Percentiles rank a stretch among this genome's conserved stretches.
These are phyloP conservation scores for Paramormyrops hopkinsi DNA, from an alignment of 2,797 vertebrate species.

Conservation along the genomic window DNA sequence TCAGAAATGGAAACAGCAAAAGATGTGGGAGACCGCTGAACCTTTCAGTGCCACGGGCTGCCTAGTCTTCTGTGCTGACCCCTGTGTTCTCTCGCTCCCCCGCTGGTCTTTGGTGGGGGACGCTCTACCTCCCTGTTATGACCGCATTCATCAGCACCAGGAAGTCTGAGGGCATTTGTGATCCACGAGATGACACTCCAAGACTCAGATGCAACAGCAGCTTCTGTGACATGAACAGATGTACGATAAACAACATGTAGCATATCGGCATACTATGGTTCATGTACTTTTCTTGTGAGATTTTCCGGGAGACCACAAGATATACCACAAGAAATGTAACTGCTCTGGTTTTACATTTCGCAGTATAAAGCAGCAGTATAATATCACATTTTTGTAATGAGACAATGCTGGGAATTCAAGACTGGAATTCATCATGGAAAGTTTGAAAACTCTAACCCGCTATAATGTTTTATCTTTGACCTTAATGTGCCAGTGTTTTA, in stretches of 20 bases:
- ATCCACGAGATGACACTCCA: background rate
- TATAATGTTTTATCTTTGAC: background rate
- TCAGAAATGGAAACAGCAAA: slow-evolving; percentile 5
- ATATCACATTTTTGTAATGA: background rate
- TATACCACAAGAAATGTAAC: background rate
- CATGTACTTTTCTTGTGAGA: background rate
- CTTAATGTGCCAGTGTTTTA: background rate
- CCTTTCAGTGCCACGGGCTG: background rate
- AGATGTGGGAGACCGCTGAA: slow-evolving; percentile 19
- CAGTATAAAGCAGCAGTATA: background rate
- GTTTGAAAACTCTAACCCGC: background rate
- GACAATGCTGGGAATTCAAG: background rate
- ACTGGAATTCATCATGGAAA: background rate
- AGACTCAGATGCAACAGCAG: background rate
- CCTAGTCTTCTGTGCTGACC: slow-evolving; percentile 9
- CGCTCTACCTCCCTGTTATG: background rate
- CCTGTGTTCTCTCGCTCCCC: slow-evolving; percentile 1
- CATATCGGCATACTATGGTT: background rate
- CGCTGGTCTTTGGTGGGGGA: background rate
- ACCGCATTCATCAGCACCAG: background rate
- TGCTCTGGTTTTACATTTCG: background rate
- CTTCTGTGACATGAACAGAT: background rate
- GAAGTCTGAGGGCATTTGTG: background rate
- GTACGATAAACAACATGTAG: background rate
- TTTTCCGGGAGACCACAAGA: background rate